Percentiles rank a stretch among this genome's conserved stretches.
Evolutionary conservation across 1,140 invertebrate species (phyloP).

Genomic region (Steinernema khuongi): DNA sequence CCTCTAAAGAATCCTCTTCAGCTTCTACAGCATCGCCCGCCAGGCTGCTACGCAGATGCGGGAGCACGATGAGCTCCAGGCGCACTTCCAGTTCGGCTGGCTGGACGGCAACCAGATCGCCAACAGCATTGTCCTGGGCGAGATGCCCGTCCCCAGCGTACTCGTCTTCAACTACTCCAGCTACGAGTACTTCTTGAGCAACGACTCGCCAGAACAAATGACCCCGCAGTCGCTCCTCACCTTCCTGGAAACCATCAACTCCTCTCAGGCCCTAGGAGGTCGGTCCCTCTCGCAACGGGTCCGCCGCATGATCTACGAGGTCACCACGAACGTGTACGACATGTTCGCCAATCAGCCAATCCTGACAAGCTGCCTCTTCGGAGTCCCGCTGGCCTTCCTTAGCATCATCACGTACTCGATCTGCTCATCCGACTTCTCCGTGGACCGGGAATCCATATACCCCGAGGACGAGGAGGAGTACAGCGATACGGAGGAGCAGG

Average conservation of each 20-base stretch:
- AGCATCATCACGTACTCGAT: slow-evolving; percentile 87
- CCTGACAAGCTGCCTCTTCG: slow-evolving; percentile 75
- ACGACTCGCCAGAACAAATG: slow-evolving; percentile 67
- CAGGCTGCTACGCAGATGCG: slow-evolving; percentile 38
- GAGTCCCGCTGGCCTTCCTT: slow-evolving; percentile 80
- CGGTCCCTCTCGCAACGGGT: slow-evolving; percentile 42
- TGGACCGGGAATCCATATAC: slow-evolving; percentile 73
- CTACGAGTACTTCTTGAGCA: slow-evolving; percentile 80
- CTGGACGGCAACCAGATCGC: slow-evolving; percentile 74
- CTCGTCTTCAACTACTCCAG: slow-evolving; percentile 82
- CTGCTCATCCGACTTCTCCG: slow-evolving; percentile 84
- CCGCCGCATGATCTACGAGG: slow-evolving; percentile 48
- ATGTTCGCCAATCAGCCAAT: slow-evolving; percentile 66
- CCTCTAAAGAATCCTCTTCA: slow-evolving; percentile 31
- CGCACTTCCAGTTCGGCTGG: slow-evolving; percentile 85
- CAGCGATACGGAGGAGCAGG: slow-evolving; percentile 28
- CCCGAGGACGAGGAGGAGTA: slow-evolving; percentile 64
- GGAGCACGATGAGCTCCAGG: slow-evolving; percentile 47
- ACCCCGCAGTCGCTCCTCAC: slow-evolving; percentile 53
- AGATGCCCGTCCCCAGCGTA: slow-evolving; percentile 70
- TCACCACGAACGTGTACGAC: slow-evolving; percentile 52
- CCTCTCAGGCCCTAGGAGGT: slow-evolving; percentile 39
- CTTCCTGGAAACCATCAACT: slow-evolving; percentile 52
- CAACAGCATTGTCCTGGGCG: slow-evolving; percentile 81
- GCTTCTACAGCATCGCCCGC: slow-evolving; percentile 42